Conservation (phyloP, 2,888 invertebrate genomes). For the Gari tellinella region DNA sequence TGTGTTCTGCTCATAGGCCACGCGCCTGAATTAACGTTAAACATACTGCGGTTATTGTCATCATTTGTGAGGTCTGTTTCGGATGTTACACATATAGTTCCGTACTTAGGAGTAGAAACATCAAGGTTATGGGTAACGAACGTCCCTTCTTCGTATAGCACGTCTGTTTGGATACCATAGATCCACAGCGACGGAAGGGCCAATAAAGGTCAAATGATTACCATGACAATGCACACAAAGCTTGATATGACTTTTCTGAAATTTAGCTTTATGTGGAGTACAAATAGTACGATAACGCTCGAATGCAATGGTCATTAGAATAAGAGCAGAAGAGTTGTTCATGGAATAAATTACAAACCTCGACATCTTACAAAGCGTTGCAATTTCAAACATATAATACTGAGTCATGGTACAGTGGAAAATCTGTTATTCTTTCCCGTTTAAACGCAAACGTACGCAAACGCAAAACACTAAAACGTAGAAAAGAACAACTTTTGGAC, state of each 20-base stretch:
- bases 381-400: slow-evolving; percentile 45
- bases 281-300: slow-evolving; percentile 64
- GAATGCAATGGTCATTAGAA: slow-evolving; percentile 59
- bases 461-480: too few species aligned
- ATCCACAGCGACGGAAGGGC: slow-evolving; percentile 58
- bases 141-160: neutral
- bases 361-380: slow-evolving; percentile 59
- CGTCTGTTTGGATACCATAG: slow-evolving; percentile 58
- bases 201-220: slow-evolving; percentile 31
- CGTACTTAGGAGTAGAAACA: slow-evolving; percentile 1
- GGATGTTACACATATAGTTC: neutral
- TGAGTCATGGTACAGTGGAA: slow-evolving; percentile 53
- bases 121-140: neutral
- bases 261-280: slow-evolving; percentile 54
- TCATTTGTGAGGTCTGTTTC: neutral
- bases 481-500: too few species aligned
- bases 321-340: slow-evolving; percentile 65
- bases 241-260: slow-evolving; percentile 36
- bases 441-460: too few species aligned
- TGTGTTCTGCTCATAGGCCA: slow-evolving; percentile 1
- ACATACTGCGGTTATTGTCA: neutral
- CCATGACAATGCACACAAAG: slow-evolving; percentile 26
- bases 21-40: neutral
- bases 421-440: too few species aligned
- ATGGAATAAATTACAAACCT: slow-evolving; percentile 61